These are phyloP conservation scores for Misgurnus mizolepis DNA, from an alignment of 2,113 vertebrate species.

Conservation along the genomic window DNA sequence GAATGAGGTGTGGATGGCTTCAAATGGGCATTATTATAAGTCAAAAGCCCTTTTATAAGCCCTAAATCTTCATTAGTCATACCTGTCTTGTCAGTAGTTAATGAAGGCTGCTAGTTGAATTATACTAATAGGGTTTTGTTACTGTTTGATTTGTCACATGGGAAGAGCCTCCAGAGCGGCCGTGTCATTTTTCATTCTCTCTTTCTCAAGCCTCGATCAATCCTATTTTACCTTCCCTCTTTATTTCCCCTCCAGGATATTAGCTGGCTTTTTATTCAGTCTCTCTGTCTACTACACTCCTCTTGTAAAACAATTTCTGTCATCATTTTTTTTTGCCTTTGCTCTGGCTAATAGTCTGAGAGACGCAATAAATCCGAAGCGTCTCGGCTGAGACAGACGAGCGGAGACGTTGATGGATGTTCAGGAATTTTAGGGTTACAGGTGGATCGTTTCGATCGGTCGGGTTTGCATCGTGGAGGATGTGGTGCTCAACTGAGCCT, in stretches of 20 bases:
- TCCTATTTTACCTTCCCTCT: neutral
- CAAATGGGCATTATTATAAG: constrained; percentile 1
- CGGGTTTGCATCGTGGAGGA: constrained; percentile 18
- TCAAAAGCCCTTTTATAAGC: neutral
- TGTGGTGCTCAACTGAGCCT: constrained; percentile 18
- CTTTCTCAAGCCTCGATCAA: constrained; percentile 1
- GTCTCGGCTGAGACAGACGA: constrained; percentile 17
- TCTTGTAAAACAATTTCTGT: neutral
- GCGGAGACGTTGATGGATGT: constrained; percentile 35
- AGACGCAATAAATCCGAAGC: constrained; percentile 31
- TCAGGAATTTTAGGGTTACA: constrained; percentile 17
- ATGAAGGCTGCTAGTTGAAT: constrained; percentile 33
- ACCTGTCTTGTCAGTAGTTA: neutral
- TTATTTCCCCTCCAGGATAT: neutral
- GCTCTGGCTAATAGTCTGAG: constrained; percentile 31
- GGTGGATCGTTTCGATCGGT: constrained; percentile 32
- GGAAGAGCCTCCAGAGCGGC: constrained; percentile 20
- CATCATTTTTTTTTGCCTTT: constrained; percentile 3
- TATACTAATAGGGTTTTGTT: constrained; percentile 32
- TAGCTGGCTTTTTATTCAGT: constrained; percentile 1
- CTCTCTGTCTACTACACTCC: neutral
- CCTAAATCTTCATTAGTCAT: constrained; percentile 22
- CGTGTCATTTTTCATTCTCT: constrained; percentile 24
- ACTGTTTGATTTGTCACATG: constrained; percentile 41
- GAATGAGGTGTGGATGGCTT: neutral